A percentile compares a stretch with the other conserved stretches of the same genome.
Conservation (phyloP, 2,888 invertebrate genomes). For the Caenorhabditis zanzibari region DNA sequence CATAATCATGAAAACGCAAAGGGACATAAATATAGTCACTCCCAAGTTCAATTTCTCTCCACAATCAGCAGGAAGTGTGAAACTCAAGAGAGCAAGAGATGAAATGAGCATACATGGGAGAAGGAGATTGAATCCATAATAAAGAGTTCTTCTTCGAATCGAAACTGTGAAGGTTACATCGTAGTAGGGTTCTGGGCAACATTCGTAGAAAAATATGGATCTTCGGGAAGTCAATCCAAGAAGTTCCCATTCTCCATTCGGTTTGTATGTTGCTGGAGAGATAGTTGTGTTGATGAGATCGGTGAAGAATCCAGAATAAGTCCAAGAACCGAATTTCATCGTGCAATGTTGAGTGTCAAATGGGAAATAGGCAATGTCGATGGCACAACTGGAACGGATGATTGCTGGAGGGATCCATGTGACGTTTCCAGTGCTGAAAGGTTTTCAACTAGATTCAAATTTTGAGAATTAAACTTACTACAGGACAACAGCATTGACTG, state of each 20-base stretch:
- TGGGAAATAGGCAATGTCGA: conserved; percentile 79
- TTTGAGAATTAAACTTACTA: conserved; percentile 70
- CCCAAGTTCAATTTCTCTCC: conserved; percentile 94
- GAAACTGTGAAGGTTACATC: conserved; percentile 98
- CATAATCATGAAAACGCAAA: conserved; percentile 98
- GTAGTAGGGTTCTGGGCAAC: conserved; percentile 85
- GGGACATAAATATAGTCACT: conserved; percentile 88
- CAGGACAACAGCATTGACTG: conserved; percentile 85
- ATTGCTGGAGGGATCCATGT: conserved; percentile 81
- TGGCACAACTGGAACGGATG: conserved; percentile 76
- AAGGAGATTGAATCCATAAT: conserved; percentile 92
- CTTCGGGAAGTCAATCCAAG: conserved; percentile 83
- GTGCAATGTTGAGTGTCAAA: conserved; percentile 85
- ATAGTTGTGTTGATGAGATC: conserved; percentile 84
- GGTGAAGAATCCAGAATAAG: conserved; percentile 85
- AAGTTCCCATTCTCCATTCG: conserved; percentile 87
- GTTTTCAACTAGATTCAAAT: conserved; percentile 72
- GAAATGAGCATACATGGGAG: conserved; percentile 99
- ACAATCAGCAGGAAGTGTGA: conserved; percentile 98
- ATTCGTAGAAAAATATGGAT: conserved; percentile 81
- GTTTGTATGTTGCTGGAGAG: conserved; percentile 86
- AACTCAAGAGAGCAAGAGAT: conserved; percentile 97
- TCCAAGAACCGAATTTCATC: conserved; percentile 95
- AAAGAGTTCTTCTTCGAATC: conserved; percentile 87
- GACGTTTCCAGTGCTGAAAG: conserved; percentile 74